phyloP scores from a whole-genome alignment of 2,797 vertebrate species.

The Helicolenus hilgendorfi region DNA sequence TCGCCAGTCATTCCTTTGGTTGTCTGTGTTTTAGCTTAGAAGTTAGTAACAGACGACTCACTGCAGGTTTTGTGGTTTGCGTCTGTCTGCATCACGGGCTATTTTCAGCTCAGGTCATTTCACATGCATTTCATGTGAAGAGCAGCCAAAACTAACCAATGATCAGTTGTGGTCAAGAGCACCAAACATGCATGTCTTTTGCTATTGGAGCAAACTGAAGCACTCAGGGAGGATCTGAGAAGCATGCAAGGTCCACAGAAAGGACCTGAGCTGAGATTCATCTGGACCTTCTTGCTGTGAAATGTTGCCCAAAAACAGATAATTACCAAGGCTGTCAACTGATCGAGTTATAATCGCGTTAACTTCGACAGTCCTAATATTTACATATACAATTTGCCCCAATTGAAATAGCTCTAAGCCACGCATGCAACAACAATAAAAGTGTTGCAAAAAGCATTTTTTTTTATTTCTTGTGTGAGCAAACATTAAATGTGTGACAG shows the following conservation, averaged over 20 bases:
- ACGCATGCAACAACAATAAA: background rate
- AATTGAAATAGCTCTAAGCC: background rate
- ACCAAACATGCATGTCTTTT: background rate
- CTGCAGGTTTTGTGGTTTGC: slow-evolving; percentile 24
- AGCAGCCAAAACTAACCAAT: background rate
- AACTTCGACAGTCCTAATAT: too few species aligned
- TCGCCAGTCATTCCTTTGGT: slow-evolving; percentile 59
- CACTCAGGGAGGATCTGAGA: background rate
- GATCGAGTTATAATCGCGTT: too few species aligned
- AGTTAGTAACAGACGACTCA: slow-evolving; percentile 53
- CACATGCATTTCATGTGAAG: slow-evolving; percentile 5
- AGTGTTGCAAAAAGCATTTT: background rate
- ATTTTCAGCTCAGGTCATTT: slow-evolving; percentile 17
- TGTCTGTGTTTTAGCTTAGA: slow-evolving; percentile 76
- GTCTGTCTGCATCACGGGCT: slow-evolving; percentile 4
- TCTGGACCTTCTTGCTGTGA: background rate
- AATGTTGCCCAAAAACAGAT: background rate
- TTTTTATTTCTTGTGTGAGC: background rate
- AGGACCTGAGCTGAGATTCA: background rate
- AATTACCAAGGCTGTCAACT: background rate
- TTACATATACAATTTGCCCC: background rate
- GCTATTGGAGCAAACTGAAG: background rate
- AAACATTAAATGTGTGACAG: slow-evolving; percentile 50
- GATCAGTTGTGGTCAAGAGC: background rate
- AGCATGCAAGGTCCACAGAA: background rate